Base-by-base conservation (phyloP, 2,888 invertebrate genomes). In the Dicroscelio sp. region DNA sequence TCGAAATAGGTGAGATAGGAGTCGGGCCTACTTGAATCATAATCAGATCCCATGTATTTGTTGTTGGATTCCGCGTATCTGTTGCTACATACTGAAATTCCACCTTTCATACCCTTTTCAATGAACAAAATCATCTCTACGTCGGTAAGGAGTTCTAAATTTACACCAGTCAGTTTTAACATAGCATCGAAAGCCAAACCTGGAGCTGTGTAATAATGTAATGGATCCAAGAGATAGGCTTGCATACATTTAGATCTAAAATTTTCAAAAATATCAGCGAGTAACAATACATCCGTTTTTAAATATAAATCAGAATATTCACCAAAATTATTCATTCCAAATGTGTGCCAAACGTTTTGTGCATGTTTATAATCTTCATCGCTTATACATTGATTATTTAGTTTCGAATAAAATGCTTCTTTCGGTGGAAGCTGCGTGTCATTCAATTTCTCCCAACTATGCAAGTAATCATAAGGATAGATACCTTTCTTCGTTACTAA, bases 401-500 rank as follows among this genome's bases (percentile, higher is more conserved):
- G 14, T 78, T 63, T 63, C 2, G 43, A 78, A 78, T 63, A 63
- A 78, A 78, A 78, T 14, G 5, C n/a, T 27, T 38, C 43, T 43
- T 63, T 63, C n/a, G 63, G 10, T 20, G 83, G 83, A n/a, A 83
- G 33, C 12, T 69, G 5, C 25, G 2, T 31, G 27, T 69, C 58
- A 30, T 78, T 31, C 5, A 86, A 38, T 43, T 48, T 79, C 2
- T 63, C 38, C 86, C 31, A 80, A 63, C 17, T 52, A 38, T 43
- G 30, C 2, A 79, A 5, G 48, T 73, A 80, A 48, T 82, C 80
- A 55, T 82, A 87, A 25, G 67, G 67, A 58, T 76, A 87, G 14
- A 73, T 20, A 31, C 82, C 87, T 76, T 87, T 87, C 48, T 55
- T 43, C 10, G 30, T 73, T 17, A 87, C n/a, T 2, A 87, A 65